Evolutionary conservation across 2,113 vertebrate genomes (phyloP).

Genomic region (Orthochromis malagaraziensis): DNA sequence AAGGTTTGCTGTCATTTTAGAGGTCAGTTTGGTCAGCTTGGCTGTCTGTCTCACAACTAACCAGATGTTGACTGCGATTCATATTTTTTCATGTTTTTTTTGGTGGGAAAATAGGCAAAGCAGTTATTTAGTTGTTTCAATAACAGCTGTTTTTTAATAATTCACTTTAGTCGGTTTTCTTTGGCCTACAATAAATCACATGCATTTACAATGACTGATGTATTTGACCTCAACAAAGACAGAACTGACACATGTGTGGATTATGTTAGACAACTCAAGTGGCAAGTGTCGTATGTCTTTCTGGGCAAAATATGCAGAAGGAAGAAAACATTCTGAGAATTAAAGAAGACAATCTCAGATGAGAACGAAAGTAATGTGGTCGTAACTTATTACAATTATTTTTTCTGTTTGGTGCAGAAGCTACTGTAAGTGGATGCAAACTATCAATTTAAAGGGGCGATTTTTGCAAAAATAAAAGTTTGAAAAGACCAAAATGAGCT

Average conservation of each 20-base stretch:
- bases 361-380: neutral
- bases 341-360: neutral
- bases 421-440: neutral
- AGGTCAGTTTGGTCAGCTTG: neutral
- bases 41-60: neutral
- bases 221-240: neutral
- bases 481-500: neutral
- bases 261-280: neutral
- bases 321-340: neutral
- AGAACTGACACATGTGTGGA: neutral
- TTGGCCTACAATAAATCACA: neutral
- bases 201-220: neutral
- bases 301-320: neutral
- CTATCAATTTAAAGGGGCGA: rapidly evolving
- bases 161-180: neutral
- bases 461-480: neutral
- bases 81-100: rapidly evolving
- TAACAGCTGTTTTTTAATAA: neutral
- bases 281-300: neutral
- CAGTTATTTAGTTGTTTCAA: neutral
- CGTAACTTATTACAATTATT: neutral
- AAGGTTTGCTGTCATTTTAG: neutral
- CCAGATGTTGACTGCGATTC: neutral
- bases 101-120: neutral
- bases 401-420: neutral